A percentile compares a stretch with the other conserved stretches of the same genome.
Evolutionary conservation across 2,888 invertebrate genomes (phyloP).

Genomic region (Amphipyra berbera): DNA sequence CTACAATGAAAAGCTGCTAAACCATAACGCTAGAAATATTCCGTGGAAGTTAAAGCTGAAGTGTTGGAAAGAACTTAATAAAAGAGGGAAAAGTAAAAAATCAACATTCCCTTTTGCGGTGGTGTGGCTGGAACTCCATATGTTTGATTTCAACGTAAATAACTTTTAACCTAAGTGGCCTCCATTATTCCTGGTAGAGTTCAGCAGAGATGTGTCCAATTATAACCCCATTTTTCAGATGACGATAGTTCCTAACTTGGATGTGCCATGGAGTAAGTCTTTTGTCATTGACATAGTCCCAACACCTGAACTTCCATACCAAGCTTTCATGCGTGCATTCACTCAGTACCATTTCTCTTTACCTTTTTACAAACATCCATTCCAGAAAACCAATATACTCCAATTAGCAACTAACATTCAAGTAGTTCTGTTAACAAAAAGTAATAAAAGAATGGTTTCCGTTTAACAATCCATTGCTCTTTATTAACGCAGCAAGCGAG

Average conservation of each 20-base stretch:
- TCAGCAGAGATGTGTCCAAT: too few species aligned
- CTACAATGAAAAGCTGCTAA: slow-evolving; percentile 27
- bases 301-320: too few species aligned
- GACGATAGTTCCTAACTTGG: too few species aligned
- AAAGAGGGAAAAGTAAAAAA: slow-evolving; percentile 35
- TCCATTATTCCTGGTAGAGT: too few species aligned
- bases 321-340: too few species aligned
- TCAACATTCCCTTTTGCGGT: slow-evolving; percentile 1
- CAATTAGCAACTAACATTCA: slow-evolving; percentile 18
- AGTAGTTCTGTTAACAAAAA: slow-evolving; percentile 7
- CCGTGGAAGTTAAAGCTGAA: slow-evolving; percentile 34
- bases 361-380: background rate
- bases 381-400: slow-evolving; percentile 11
- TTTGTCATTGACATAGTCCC: too few species aligned
- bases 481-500: slow-evolving; percentile 2
- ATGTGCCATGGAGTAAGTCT: too few species aligned
- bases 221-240: too few species aligned
- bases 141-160: too few species aligned
- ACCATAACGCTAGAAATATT: slow-evolving; percentile 49
- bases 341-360: background rate
- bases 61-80: slow-evolving; percentile 40
- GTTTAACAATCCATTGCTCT: slow-evolving; percentile 32
- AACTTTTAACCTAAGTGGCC: too few species aligned
- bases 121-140: slow-evolving; percentile 1
- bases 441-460: slow-evolving; percentile 15